A percentile compares a stretch with the other conserved stretches of the same genome.
Conservation (phyloP, 2,888 invertebrate species). For the Plagodis pulveraria region DNA sequence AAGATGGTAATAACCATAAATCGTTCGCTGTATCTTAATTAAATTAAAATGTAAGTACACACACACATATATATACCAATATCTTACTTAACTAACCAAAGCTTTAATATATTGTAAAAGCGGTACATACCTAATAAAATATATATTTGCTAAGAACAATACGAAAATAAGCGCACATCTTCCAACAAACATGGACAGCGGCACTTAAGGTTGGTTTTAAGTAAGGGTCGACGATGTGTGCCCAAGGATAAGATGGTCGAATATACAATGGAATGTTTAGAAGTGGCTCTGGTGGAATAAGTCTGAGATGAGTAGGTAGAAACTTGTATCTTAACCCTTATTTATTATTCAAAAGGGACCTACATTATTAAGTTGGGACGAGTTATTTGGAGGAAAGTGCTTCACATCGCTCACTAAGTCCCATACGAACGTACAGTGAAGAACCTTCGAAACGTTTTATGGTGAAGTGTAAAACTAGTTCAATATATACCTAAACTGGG, state of each 20-base stretch:
- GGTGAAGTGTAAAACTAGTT: constrained; percentile 1
- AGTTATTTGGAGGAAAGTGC: constrained; percentile 28
- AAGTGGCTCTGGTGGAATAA: constrained; percentile 53
- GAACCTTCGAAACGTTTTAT: constrained; percentile 7
- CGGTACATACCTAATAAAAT: no score
- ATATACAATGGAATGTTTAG: constrained; percentile 41
- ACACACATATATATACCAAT: no score
- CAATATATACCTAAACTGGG: no score
- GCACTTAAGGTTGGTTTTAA: constrained; percentile 24
- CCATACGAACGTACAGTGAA: constrained; percentile 14
- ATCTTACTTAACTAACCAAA: no score
- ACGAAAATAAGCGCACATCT: constrained; percentile 14
- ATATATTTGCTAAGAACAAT: constrained; percentile 1
- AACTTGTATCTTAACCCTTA: constrained; percentile 47
- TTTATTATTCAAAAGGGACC: constrained; percentile 44
- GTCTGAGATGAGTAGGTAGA: constrained; percentile 45
- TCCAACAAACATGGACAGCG: constrained; percentile 15
- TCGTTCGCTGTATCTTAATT: no score
- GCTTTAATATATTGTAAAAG: no score
- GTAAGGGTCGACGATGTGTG: constrained; percentile 27
- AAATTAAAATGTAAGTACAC: no score
- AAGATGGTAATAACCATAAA: no score
- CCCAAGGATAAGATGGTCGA: constrained; percentile 32
- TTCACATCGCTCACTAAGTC: constrained; percentile 25
- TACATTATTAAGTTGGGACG: constrained; percentile 33